Evolutionary conservation across 2,888 invertebrate species (phyloP), one percentile per base, ranked within the genome.

Genomic region (Mystacides longicornis): DNA sequence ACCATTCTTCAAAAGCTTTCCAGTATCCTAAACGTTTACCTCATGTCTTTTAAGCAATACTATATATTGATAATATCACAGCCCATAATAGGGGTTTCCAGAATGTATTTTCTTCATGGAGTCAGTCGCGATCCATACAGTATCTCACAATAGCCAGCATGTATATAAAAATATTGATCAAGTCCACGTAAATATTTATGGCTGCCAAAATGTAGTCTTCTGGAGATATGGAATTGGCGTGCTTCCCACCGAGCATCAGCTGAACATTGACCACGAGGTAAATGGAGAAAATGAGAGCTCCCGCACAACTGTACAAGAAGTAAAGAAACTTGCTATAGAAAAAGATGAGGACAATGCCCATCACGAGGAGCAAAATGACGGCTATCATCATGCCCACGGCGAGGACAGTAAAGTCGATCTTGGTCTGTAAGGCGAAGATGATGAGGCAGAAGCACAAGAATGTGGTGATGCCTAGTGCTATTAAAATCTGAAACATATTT

Each of bases 141-240:
- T n/a, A n/a, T n/a, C n/a, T n/a, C n/a, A n/a, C n/a, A n/a, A n/a
- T n/a, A n/a, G n/a, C n/a, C n/a, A n/a, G n/a, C n/a, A n/a, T n/a
- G n/a, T n/a, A n/a, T n/a, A n/a, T n/a, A n/a, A n/a, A n/a, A n/a
- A n/a, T n/a, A n/a, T n/a, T n/a, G n/a, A 94, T 76, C 61, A 95
- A 83, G 68, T 95, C 95, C 64, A 95, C 71, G 66, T 95, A 95
- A 1, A 95, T 78, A 70, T 88, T 93, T 50, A 95, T 79, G 0
- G 94, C 89, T 0, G 93, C 95, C 68, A 95, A 95, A 64, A 95
- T 89, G 70, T 95, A 95, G 67, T 95, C 95, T 70, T 95, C 94
- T 0, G 94, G 94, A 1, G 93, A 92, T 61, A 95, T 81, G 54
- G 87, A 80, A 73, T 89, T 91, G 71, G 90, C 91, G 75, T 95